phyloP scores from a whole-genome alignment of 64 coral and sea anemone species.

The Dendrophyllia cribrosa region DNA sequence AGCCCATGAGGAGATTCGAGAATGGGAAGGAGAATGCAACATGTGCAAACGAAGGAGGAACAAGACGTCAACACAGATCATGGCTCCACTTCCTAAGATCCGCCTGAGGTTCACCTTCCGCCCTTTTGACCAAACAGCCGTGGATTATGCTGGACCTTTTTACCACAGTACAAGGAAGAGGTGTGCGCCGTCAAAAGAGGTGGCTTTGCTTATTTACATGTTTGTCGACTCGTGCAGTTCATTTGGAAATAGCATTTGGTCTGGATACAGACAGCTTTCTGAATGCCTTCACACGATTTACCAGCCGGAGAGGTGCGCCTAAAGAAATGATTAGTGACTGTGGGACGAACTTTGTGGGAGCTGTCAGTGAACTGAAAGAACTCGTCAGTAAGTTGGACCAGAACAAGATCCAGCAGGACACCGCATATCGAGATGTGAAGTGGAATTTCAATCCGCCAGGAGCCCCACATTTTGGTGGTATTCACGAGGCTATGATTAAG shows the following conservation, averaged over 20 bases:
- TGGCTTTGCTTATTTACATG: slow-evolving; percentile 70
- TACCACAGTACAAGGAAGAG: slow-evolving; percentile 57
- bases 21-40: slow-evolving; percentile 1
- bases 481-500: slow-evolving; percentile 66
- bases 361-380: slow-evolving; percentile 55
- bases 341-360: slow-evolving; percentile 70
- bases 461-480: slow-evolving; percentile 72
- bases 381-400: slow-evolving; percentile 31
- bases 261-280: slow-evolving; percentile 68
- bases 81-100: slow-evolving; percentile 44
- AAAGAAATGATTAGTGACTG: slow-evolving; percentile 64
- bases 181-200: slow-evolving; percentile 35
- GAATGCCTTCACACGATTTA: slow-evolving; percentile 67
- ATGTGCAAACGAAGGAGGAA: not conserved
- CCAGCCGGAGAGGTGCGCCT: slow-evolving; percentile 55
- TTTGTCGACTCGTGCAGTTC: not conserved
- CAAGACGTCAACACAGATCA: slow-evolving; percentile 49
- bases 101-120: slow-evolving; percentile 46
- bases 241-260: not conserved
- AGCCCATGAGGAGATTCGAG: not conserved
- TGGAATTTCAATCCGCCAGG: slow-evolving; percentile 62
- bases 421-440: not conserved
- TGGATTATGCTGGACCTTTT: slow-evolving; percentile 52
- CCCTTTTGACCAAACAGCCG: slow-evolving; percentile 55
- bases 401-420: slow-evolving; percentile 30